These are phyloP conservation scores for Phortica variegata DNA, from an alignment of 1,140 invertebrate species.

Conservation along the genomic window DNA sequence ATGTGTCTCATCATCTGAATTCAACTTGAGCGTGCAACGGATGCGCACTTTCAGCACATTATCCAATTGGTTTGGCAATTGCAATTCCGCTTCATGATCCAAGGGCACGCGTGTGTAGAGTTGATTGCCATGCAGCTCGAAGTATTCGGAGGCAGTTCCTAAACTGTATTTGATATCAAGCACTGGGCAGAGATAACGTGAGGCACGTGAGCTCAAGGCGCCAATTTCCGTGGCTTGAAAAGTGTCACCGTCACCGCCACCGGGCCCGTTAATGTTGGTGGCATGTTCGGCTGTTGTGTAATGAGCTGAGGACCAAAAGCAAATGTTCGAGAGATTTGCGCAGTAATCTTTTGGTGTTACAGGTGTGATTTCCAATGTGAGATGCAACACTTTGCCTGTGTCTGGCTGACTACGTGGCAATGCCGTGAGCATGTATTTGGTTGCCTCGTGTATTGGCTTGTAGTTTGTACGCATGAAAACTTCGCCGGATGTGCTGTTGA, in stretches of 20 bases:
- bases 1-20: conserved; percentile 11
- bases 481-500: conserved; percentile 43
- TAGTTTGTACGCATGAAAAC: conserved; percentile 45
- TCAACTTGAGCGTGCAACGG: conserved; percentile 32
- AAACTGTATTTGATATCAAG: conserved; percentile 31
- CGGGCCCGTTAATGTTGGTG: not conserved
- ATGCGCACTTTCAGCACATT: conserved; percentile 25
- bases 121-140: conserved; percentile 36
- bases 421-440: conserved; percentile 35
- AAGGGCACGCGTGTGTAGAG: conserved; percentile 33
- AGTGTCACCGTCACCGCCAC: not conserved
- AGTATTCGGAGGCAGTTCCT: conserved; percentile 28
- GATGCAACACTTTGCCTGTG: conserved; percentile 31
- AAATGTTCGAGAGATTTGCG: conserved; percentile 41
- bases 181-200: conserved; percentile 40
- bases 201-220: conserved; percentile 32
- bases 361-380: conserved; percentile 36
- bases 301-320: conserved; percentile 42
- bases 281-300: conserved; percentile 40
- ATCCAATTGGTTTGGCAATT: conserved; percentile 13
- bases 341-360: conserved; percentile 34
- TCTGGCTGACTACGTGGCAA: conserved; percentile 22
- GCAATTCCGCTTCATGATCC: conserved; percentile 39
- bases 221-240: conserved; percentile 40
- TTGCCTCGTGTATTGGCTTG: conserved; percentile 18